Evolutionary conservation across 2,797 vertebrate species (phyloP), one percentile per base, ranked within the genome.

Genomic region (Sternarchorhynchus goeldii): DNA sequence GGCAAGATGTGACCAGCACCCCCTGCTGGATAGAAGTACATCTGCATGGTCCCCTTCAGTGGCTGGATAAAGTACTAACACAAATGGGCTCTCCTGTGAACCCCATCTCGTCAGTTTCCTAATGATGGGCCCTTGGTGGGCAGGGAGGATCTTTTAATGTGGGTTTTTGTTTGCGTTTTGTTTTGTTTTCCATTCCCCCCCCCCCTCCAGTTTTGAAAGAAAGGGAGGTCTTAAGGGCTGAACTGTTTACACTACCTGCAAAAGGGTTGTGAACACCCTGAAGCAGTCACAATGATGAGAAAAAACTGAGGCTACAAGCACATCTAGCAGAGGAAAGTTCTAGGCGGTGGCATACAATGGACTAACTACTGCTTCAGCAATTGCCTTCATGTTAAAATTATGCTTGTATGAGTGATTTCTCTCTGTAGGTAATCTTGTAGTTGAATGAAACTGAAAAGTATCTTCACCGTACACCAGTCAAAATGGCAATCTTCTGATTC

Each of bases 31-130:
- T 96, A 90, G 95, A 96, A 90, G 95, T 96, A 84, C 95, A 96
- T 87, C 94, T 96, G 81, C 95, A 96, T 36, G 95, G 95, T 74
- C 94, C 95, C 79, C 94, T 96, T 57, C 95, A 96, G 82, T 96
- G 95, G 95, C 89, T 96, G 90, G 95, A 96, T 93, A 96, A 96
- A 94, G 95, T 96, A 91, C 93, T 96, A 71, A 96, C 95, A 83
- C 95, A 96, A 88, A 96, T 97, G 95, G 96, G 96, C 81, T 97
- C 96, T 12, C 96, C 96, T 84, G 94, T 96, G 81, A 98, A 98
- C 88, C 96, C 96, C 79, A 98, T 97, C 86, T 98, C 96, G 79
- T 99, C 97, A 75, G 96, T 99, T 91, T 99, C 96, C 88, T 97
- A 97, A 95, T 95, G 89, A 88, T 85, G 81, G 84, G 82, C 83